Percentiles rank a stretch among this genome's conserved stretches.
phyloP scores from a whole-genome alignment of 53 echinoderm and acorn worm genomes.

The Henricia sp. region DNA sequence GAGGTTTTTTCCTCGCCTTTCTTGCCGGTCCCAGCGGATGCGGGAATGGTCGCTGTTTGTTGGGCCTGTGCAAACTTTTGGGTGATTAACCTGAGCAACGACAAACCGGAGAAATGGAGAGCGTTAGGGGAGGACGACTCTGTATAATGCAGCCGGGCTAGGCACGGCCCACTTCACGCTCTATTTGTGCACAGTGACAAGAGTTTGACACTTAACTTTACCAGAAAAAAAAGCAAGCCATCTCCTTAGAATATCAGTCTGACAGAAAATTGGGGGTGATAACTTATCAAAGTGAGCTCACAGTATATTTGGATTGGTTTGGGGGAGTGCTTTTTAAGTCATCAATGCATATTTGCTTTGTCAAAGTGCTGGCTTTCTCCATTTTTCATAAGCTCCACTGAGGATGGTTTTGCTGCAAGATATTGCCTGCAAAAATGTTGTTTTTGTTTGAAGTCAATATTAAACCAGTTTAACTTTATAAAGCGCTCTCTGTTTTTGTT shows the following conservation, averaged over 20 bases:
- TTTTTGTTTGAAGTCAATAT: too few species aligned
- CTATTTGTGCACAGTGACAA: constrained; percentile 51
- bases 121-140: not conserved
- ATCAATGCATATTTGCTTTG: constrained; percentile 38
- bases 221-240: not conserved
- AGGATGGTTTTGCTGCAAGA: too few species aligned
- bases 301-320: constrained; percentile 18
- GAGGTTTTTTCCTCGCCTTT: constrained; percentile 60
- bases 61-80: constrained; percentile 62
- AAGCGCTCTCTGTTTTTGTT: too few species aligned
- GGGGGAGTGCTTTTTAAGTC: not conserved
- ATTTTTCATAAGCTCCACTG: too few species aligned
- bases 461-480: too few species aligned
- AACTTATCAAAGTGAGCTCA: constrained; percentile 24
- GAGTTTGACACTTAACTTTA: constrained; percentile 46
- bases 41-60: constrained; percentile 51
- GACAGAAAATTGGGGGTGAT: constrained; percentile 43
- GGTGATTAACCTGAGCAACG: constrained; percentile 64
- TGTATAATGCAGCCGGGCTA: constrained; percentile 21
- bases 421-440: too few species aligned
- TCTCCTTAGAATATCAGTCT: constrained; percentile 44
- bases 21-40: constrained; percentile 43
- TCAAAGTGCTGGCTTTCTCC: constrained; percentile 6
- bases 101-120: not conserved
- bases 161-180: constrained; percentile 40